These are phyloP conservation scores for Mimas tiliae DNA, from an alignment of 2,888 invertebrate genomes.

Conservation along the genomic window DNA sequence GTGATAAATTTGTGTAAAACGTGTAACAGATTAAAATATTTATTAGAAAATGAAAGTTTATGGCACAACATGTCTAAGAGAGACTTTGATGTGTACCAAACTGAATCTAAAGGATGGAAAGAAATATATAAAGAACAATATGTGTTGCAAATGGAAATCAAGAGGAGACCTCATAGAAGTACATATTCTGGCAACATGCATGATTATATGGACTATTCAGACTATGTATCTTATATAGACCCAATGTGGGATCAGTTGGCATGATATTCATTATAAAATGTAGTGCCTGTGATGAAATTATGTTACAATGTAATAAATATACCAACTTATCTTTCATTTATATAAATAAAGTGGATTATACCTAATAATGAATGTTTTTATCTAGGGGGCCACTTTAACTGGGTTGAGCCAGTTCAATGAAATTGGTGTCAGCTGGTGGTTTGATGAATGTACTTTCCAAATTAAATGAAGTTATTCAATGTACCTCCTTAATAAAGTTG, in stretches of 20 bases:
- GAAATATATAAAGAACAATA: conserved; percentile 57
- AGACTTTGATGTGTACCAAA: conserved; percentile 54
- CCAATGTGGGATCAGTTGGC: conserved; percentile 65
- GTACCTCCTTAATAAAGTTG: too few relatives aligned
- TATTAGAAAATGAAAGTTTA: conserved; percentile 58
- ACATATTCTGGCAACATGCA: conserved; percentile 56
- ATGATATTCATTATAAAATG: conserved; percentile 29
- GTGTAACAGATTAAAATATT: conserved; percentile 57
- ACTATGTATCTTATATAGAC: conserved; percentile 68
- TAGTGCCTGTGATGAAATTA: neutral
- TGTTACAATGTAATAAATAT: neutral
- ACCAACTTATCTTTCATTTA: conserved; percentile 1
- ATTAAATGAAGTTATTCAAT: too few relatives aligned
- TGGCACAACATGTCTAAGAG: conserved; percentile 69
- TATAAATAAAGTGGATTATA: too few relatives aligned
- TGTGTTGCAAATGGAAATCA: conserved; percentile 43
- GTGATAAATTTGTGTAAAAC: conserved; percentile 62
- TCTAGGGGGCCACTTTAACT: too few relatives aligned
- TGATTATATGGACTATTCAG: conserved; percentile 68
- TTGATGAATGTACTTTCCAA: too few relatives aligned
- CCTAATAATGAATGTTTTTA: too few relatives aligned
- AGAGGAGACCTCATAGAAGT: conserved; percentile 38
- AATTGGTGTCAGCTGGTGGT: too few relatives aligned
- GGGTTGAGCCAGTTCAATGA: too few relatives aligned
- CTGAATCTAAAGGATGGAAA: conserved; percentile 57